Conservation (phyloP, 2,113 vertebrate genomes). For the Megaleporinus macrocephalus region DNA sequence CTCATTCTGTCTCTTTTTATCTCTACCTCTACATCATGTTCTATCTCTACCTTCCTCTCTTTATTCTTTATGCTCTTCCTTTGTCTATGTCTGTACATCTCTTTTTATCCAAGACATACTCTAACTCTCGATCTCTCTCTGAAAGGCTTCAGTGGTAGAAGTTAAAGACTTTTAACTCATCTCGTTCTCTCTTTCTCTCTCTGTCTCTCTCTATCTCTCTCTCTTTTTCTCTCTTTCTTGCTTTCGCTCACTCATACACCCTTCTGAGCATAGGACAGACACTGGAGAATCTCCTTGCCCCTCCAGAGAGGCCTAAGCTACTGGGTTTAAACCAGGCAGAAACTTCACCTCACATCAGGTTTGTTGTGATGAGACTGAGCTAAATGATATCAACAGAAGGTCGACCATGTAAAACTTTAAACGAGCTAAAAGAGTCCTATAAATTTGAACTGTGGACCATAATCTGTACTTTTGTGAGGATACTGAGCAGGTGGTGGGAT, state of each 20-base stretch:
- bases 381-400: background rate
- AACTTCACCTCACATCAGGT: background rate
- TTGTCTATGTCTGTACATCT: background rate
- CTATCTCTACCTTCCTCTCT: background rate
- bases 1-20: background rate
- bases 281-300: background rate
- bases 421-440: background rate
- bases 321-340: conserved; percentile 5
- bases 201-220: background rate
- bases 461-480: background rate
- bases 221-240: background rate
- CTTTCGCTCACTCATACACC: background rate
- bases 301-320: background rate
- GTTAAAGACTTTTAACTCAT: conserved; percentile 37
- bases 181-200: no score
- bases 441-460: background rate
- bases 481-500: background rate
- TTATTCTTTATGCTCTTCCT: background rate
- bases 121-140: background rate
- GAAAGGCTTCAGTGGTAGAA: conserved; percentile 35
- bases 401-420: background rate
- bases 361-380: background rate
- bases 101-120: background rate
- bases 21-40: background rate
- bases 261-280: background rate